phyloP scores from a whole-genome alignment of 2,888 invertebrate species.

The Phaonia tiefii region DNA sequence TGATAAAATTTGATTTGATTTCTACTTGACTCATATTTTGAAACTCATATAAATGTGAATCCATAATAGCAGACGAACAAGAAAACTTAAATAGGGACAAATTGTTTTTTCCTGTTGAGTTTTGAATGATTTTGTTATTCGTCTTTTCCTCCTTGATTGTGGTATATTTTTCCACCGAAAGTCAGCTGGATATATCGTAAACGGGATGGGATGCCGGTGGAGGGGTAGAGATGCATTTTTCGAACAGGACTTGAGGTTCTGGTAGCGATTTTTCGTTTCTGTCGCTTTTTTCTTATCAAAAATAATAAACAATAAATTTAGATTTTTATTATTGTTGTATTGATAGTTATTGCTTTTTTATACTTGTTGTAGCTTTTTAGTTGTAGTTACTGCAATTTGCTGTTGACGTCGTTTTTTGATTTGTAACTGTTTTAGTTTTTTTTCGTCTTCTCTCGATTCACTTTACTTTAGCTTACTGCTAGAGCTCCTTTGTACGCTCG shows the following conservation, averaged over 20 bases:
- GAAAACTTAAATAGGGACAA: background rate
- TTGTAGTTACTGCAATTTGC: slow-evolving; percentile 20
- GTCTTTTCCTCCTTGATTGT: too few relatives aligned
- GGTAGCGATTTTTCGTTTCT: too few relatives aligned
- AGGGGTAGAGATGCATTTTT: background rate
- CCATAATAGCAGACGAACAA: background rate
- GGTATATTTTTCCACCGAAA: too few relatives aligned
- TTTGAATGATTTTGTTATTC: background rate
- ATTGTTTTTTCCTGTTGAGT: slow-evolving; percentile 1
- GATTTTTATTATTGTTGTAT: slow-evolving; percentile 39
- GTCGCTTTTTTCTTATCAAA: slow-evolving; percentile 11
- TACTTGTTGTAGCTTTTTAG: slow-evolving; percentile 38
- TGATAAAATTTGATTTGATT: slow-evolving; percentile 53
- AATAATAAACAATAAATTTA: slow-evolving; percentile 41
- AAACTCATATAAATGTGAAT: slow-evolving; percentile 1
- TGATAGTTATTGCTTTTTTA: slow-evolving; percentile 19
- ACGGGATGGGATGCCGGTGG: background rate
- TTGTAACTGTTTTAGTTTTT: slow-evolving; percentile 44
- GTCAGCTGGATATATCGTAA: too few relatives aligned
- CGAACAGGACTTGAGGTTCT: too few relatives aligned
- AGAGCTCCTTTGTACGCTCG: too few relatives aligned
- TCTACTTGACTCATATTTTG: slow-evolving; percentile 24
- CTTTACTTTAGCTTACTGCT: background rate
- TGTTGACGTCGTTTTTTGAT: slow-evolving; percentile 53
- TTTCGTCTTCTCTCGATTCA: too few relatives aligned